Percentiles rank a stretch among this genome's conserved stretches.
These are phyloP conservation scores for Drosophila kikkawai DNA, from an alignment of 1,140 invertebrate genomes.

Conservation along the genomic window DNA sequence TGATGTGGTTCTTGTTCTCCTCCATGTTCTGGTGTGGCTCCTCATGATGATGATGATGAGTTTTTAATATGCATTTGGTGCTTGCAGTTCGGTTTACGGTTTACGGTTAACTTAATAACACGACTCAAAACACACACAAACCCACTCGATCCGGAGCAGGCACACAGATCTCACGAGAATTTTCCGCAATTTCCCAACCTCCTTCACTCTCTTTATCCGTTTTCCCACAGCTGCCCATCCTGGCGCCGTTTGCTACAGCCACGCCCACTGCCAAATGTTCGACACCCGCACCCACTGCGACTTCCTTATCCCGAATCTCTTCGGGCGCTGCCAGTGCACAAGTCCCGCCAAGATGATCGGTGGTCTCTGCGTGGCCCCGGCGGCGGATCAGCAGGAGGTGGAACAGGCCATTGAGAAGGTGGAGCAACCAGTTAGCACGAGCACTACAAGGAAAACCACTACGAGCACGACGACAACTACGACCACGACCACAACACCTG, in stretches of 20 bases:
- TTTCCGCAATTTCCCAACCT: slow-evolving; percentile 15
- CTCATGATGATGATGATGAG: slow-evolving; percentile 77
- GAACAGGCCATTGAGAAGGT: slow-evolving; percentile 74
- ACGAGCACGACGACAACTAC: slow-evolving; percentile 39
- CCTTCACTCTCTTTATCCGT: neutral
- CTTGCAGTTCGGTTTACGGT: slow-evolving; percentile 74
- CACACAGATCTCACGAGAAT: slow-evolving; percentile 58
- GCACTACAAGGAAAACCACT: slow-evolving; percentile 40
- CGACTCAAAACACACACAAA: slow-evolving; percentile 19
- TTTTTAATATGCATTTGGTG: slow-evolving; percentile 82
- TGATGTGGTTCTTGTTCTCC: slow-evolving; percentile 53
- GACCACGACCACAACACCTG: slow-evolving; percentile 38
- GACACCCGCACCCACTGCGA: slow-evolving; percentile 93
- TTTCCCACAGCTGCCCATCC: slow-evolving; percentile 90
- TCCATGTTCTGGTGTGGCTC: slow-evolving; percentile 54
- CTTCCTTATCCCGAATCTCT: slow-evolving; percentile 94
- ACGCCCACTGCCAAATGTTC: slow-evolving; percentile 93
- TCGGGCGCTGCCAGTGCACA: slow-evolving; percentile 94
- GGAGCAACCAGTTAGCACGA: slow-evolving; percentile 80
- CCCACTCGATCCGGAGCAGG: slow-evolving; percentile 36
- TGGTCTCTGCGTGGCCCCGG: slow-evolving; percentile 86
- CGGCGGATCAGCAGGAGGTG: slow-evolving; percentile 39
- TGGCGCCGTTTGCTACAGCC: slow-evolving; percentile 95
- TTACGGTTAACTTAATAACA: slow-evolving; percentile 80
- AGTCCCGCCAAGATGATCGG: slow-evolving; percentile 88